Conservation (phyloP, 2,888 invertebrate species). For the Cephonodes hylas region DNA sequence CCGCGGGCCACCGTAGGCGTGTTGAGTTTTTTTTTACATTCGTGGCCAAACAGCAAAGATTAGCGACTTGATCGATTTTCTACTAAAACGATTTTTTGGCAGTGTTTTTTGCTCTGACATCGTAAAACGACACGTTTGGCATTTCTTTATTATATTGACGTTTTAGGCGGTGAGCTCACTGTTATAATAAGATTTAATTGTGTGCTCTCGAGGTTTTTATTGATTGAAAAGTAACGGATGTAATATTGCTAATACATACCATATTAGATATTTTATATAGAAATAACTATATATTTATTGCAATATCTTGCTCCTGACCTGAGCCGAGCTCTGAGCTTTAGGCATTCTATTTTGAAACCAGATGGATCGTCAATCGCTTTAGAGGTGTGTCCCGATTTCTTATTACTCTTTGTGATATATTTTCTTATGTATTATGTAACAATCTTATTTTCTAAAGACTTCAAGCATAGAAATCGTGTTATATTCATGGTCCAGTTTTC, state of each 20-base stretch:
- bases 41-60: background rate
- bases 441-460: no score
- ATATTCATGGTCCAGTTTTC: background rate
- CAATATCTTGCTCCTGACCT: no score
- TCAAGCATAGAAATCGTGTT: no score
- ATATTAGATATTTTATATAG: no score
- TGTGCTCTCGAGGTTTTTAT: background rate
- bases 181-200: background rate
- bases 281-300: no score
- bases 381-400: no score
- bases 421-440: no score
- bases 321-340: no score
- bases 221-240: background rate
- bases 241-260: no score
- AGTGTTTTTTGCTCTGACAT: background rate
- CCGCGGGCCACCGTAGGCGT: background rate
- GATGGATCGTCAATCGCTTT: no score
- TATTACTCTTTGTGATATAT: no score
- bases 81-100: background rate
- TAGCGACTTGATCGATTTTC: background rate
- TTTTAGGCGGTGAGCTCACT: background rate
- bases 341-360: no score
- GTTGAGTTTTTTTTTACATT: background rate
- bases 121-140: conserved; percentile 1
- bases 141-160: background rate